These are phyloP conservation scores for Seladonia tumulorum DNA, from an alignment of 2,888 invertebrate genomes.

Conservation along the genomic window DNA sequence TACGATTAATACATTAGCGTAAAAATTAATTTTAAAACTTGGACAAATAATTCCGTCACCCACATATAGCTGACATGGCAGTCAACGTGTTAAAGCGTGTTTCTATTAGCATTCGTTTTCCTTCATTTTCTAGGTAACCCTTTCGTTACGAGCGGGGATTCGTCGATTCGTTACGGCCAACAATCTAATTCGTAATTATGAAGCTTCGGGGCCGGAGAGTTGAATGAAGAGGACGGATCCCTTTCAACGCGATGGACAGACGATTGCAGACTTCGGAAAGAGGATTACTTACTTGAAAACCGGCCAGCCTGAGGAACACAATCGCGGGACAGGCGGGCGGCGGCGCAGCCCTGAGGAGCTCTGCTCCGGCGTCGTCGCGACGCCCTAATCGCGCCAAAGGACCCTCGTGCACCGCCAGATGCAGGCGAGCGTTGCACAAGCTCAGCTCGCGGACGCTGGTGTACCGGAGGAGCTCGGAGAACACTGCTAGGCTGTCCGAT, in stretches of 20 bases:
- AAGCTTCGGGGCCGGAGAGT: not conserved
- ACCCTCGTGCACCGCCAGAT: constrained; percentile 84
- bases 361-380: constrained; percentile 82
- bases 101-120: no score
- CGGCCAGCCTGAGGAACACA: constrained; percentile 85
- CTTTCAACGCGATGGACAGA: constrained; percentile 5
- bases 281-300: constrained; percentile 83
- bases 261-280: constrained; percentile 11
- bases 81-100: no score
- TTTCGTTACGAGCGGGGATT: no score
- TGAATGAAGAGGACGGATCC: not conserved
- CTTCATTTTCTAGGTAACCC: no score
- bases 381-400: constrained; percentile 82
- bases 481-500: constrained; percentile 84
- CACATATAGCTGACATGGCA: no score
- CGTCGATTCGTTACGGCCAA: no score
- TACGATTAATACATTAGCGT: no score
- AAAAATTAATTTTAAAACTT: no score
- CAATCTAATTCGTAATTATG: constrained; percentile 12
- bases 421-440: constrained; percentile 85
- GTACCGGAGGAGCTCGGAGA: constrained; percentile 85
- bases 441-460: constrained; percentile 85
- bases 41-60: no score
- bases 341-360: constrained; percentile 81
- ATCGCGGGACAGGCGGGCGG: constrained; percentile 84